Evolutionary conservation across 23 tunicate genomes (phyloP).

Genomic region (Trididemnum nubilum): DNA sequence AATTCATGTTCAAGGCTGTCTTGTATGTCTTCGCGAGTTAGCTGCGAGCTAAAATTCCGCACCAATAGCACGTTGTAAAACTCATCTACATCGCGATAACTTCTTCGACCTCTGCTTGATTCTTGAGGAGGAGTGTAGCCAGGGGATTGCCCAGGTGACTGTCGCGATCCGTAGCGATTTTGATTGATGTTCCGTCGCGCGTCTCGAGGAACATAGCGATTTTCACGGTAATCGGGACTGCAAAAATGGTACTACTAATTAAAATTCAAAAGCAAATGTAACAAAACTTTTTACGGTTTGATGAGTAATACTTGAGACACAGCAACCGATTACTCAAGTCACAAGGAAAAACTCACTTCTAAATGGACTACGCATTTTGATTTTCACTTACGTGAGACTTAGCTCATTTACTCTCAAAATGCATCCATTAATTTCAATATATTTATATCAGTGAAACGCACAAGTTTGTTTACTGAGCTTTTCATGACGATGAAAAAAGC

Average conservation of each 20-base stretch:
- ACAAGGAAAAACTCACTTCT: too few relatives aligned
- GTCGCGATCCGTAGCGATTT: slow-evolving; percentile 42
- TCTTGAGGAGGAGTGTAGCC: slow-evolving; percentile 43
- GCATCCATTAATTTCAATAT: too few relatives aligned
- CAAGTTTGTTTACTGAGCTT: too few relatives aligned
- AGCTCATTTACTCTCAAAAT: too few relatives aligned
- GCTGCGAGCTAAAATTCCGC: slow-evolving; percentile 73
- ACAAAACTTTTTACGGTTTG: too few relatives aligned
- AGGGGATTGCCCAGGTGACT: slow-evolving; percentile 42
- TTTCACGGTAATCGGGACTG: slow-evolving; percentile 70
- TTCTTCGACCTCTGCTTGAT: slow-evolving; percentile 27
- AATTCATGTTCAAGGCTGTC: slow-evolving; percentile 93
- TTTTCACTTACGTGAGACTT: too few relatives aligned
- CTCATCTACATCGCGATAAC: slow-evolving; percentile 37
- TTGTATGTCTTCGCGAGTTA: slow-evolving; percentile 72
- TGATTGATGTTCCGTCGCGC: slow-evolving; percentile 60
- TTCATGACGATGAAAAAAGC: too few relatives aligned
- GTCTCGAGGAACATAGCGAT: slow-evolving; percentile 37
- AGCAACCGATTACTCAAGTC: not conserved
- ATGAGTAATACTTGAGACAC: not conserved
- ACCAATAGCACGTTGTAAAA: slow-evolving; percentile 73
- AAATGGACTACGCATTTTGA: too few relatives aligned
- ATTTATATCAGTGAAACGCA: too few relatives aligned
- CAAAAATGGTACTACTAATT: too few relatives aligned
- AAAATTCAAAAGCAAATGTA: too few relatives aligned